Percentiles rank a stretch among this genome's conserved stretches.
These are phyloP conservation scores for Lithobates sylvaticus DNA, from an alignment of 2,797 vertebrate species.

Conservation along the genomic window DNA sequence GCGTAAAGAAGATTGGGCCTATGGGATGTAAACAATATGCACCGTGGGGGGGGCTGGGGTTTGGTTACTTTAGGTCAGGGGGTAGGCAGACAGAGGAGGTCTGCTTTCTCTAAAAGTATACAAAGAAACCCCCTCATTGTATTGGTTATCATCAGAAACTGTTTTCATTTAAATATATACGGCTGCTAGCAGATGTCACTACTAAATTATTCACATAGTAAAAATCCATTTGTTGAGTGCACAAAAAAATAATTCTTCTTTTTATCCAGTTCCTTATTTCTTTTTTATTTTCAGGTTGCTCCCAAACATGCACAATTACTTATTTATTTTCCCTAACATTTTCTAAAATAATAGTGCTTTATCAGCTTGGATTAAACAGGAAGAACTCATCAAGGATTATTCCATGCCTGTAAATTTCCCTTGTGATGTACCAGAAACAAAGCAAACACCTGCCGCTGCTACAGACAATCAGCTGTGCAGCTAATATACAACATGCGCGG, in stretches of 20 bases:
- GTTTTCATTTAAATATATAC: too few species aligned
- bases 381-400: conserved; percentile 29
- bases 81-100: too few species aligned
- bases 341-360: background rate
- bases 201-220: conserved; percentile 29
- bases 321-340: background rate
- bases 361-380: conserved; percentile 21
- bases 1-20: too few species aligned
- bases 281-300: background rate
- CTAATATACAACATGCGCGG: background rate
- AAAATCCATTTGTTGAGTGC: background rate
- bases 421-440: conserved; percentile 28
- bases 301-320: background rate
- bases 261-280: background rate
- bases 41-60: too few species aligned
- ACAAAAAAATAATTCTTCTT: background rate
- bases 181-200: conserved; percentile 6
- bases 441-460: conserved; percentile 44
- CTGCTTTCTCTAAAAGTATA: too few species aligned
- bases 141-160: too few species aligned
- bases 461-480: conserved; percentile 1
- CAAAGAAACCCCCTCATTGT: too few species aligned
- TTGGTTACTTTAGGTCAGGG: too few species aligned
- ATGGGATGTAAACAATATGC: too few species aligned
- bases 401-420: conserved; percentile 31